Percentiles rank a stretch among this genome's conserved stretches.
These are phyloP conservation scores for Julus scanicus DNA, from an alignment of 2,888 invertebrate genomes.

Conservation along the genomic window DNA sequence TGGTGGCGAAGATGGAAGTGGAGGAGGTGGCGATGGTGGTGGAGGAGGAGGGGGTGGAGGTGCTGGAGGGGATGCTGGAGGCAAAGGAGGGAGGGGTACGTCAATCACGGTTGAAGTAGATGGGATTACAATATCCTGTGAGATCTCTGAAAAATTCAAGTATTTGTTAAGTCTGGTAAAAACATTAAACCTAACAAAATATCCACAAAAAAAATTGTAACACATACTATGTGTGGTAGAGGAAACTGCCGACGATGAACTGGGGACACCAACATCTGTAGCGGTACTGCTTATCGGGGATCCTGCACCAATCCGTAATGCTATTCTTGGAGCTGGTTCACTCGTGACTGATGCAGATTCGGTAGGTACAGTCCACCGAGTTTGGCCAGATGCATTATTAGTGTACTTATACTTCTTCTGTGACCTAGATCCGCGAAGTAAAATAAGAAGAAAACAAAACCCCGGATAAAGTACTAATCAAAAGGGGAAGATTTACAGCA, in stretches of 20 bases:
- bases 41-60: slow-evolving; percentile 69
- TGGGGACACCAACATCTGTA: background rate
- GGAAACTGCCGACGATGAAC: background rate
- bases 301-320: slow-evolving; percentile 5
- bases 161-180: background rate
- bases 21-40: slow-evolving; percentile 51
- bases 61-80: slow-evolving; percentile 64
- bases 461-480: slow-evolving; percentile 5
- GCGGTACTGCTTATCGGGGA: background rate
- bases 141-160: background rate
- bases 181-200: background rate
- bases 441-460: slow-evolving; percentile 39
- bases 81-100: slow-evolving; percentile 22
- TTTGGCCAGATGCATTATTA: slow-evolving; percentile 24
- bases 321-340: background rate
- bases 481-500: background rate
- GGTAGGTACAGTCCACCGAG: slow-evolving; percentile 3
- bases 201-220: background rate
- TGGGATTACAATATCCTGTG: background rate
- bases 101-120: background rate
- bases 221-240: background rate
- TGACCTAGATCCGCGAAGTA: slow-evolving; percentile 32
- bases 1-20: slow-evolving; percentile 66
- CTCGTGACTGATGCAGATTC: slow-evolving; percentile 13
- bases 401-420: slow-evolving; percentile 17